Evolutionary conservation across 2,113 vertebrate species (phyloP), one percentile per base, ranked within the genome.

Genomic region (Pontoporia blainvillei): DNA sequence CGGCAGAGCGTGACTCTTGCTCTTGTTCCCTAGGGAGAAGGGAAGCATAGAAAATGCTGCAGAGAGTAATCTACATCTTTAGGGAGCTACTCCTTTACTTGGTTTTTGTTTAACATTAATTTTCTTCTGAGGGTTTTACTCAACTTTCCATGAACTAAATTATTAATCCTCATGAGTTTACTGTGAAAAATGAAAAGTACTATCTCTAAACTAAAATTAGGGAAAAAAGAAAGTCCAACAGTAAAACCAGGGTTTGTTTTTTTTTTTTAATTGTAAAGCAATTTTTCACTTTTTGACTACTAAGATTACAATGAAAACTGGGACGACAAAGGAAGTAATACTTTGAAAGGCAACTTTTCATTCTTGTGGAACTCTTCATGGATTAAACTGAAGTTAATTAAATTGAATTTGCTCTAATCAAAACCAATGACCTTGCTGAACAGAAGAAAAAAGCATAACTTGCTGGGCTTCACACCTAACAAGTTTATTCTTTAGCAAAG

Each of bases 251-350:
- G 27, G 17, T 25, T 61, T 64, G 23, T 41, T 44, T 59, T 78
- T 86, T 41, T 44, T 59, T 78, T 86, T 85, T 2, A 39, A 76
- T 20, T 10, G 1, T 23, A 31, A 71, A 93, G 41, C 1, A 73
- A 92, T 67, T 83, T 72, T 90, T 61, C 71, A 29, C 13, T 91
- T 95, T 81, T 49, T 88, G 13, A 93, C 62, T 90, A 76, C 78
- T 93, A 73, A 92, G 31, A 90, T 82, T 64, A 69, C 15, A 66
- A 62, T 27, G 27, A 90, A 83, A 96, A 78, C 25, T 76, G 61
- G 79, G 12, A 75, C 41, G 52, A 75, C 11, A 71, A 89, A 75
- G 17, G 6, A 94, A 87, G 23, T 54, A 67, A 54, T 69, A 89
- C 21, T 76, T 34, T 75, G 36, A 91, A 94, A 93, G 36, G 36